A percentile compares a stretch with the other conserved stretches of the same genome.
Evolutionary conservation across 2,888 invertebrate genomes (phyloP).

Genomic region (Diploptera punctata): DNA sequence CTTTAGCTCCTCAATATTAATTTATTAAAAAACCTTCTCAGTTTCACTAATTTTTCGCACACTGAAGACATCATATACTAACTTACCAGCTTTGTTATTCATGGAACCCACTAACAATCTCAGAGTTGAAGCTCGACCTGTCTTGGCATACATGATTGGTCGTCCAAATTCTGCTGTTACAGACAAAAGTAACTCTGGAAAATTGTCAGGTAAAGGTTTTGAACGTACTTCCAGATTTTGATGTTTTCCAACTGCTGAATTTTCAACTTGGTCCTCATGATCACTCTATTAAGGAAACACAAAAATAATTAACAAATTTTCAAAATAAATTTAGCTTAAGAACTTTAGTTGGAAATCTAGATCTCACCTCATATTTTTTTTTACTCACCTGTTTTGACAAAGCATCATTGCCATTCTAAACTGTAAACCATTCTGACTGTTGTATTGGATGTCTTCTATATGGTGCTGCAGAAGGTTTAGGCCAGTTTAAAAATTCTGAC

Average conservation of each 20-base stretch:
- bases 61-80: too few species aligned
- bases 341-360: not conserved
- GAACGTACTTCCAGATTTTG: conserved; percentile 48
- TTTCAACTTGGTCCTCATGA: conserved; percentile 44
- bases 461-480: too few species aligned
- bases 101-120: conserved; percentile 37
- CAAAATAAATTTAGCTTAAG: not conserved
- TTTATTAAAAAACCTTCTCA: too few species aligned
- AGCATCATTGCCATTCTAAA: too few species aligned
- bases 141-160: conserved; percentile 50
- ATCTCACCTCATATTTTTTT: too few species aligned
- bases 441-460: too few species aligned
- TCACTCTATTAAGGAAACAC: conserved; percentile 46
- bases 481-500: too few species aligned
- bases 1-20: too few species aligned
- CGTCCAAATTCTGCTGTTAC: conserved; percentile 49
- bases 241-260: conserved; percentile 38
- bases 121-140: conserved; percentile 42
- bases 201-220: conserved; percentile 47
- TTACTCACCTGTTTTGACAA: too few species aligned
- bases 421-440: too few species aligned
- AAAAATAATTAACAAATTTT: not conserved
- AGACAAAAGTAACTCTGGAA: conserved; percentile 48
- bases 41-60: too few species aligned
- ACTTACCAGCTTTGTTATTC: conserved; percentile 33